Conservation (phyloP, 2,113 vertebrate species). For the Gnathonemus echidnorhynchus region DNA sequence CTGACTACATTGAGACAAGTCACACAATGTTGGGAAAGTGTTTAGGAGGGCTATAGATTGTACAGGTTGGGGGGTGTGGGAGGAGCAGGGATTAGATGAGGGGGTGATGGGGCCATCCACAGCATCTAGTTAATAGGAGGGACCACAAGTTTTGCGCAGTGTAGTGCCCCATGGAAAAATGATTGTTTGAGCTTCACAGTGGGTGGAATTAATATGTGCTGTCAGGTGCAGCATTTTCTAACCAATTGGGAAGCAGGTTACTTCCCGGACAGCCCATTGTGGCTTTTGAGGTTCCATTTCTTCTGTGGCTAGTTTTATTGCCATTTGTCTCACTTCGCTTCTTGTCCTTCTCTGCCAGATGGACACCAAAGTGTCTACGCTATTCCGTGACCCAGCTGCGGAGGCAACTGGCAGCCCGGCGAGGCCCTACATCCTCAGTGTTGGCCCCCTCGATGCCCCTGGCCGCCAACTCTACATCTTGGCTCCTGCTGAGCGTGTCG, state of each 20-base stretch:
- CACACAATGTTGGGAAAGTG: neutral
- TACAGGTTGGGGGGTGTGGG: neutral
- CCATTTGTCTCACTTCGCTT: neutral
- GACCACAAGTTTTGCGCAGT: neutral
- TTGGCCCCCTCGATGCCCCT: constrained; percentile 22
- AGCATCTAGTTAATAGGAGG: neutral
- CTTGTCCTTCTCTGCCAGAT: neutral
- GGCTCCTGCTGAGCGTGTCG: constrained; percentile 17
- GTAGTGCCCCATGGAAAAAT: neutral
- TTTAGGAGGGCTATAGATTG: neutral
- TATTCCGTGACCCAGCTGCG: constrained; percentile 10
- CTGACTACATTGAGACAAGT: neutral
- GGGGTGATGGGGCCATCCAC: neutral
- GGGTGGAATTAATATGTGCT: neutral
- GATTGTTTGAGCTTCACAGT: neutral
- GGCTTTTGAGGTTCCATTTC: neutral
- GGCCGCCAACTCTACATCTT: constrained; percentile 24
- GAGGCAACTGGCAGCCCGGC: neutral
- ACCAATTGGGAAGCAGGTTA: neutral
- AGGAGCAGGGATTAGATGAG: neutral
- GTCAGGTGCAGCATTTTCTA: neutral
- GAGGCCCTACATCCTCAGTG: constrained; percentile 19
- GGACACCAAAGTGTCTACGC: constrained; percentile 22
- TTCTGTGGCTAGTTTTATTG: neutral
- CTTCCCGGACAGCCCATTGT: neutral